Conservation (phyloP, 1,140 invertebrate genomes). For the Bombus superbus region DNA sequence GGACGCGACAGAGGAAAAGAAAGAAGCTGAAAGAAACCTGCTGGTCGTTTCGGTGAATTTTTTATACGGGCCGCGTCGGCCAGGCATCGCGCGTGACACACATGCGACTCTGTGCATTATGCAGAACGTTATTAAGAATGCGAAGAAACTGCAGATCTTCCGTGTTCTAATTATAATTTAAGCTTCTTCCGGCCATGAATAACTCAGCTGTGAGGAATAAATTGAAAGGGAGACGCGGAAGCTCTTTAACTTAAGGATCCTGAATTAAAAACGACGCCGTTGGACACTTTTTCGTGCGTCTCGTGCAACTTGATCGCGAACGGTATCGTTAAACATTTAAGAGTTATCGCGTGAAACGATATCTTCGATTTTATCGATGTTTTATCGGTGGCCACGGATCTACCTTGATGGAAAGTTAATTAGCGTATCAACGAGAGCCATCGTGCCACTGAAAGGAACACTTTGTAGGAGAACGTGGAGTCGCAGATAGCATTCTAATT, state of each 20-base stretch:
- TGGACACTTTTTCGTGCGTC: not conserved
- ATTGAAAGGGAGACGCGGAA: not conserved
- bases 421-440: not conserved
- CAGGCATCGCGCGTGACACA: slow-evolving; percentile 21
- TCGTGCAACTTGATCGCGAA: not conserved
- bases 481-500: too few species aligned
- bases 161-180: slow-evolving; percentile 41
- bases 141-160: slow-evolving; percentile 40
- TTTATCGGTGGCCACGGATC: not conserved
- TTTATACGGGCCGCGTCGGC: not conserved
- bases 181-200: slow-evolving; percentile 31
- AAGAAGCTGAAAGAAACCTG: slow-evolving; percentile 16
- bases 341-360: not conserved
- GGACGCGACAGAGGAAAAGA: not conserved
- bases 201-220: slow-evolving; percentile 13
- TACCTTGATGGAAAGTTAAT: not conserved
- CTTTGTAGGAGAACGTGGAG: too few species aligned
- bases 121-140: slow-evolving; percentile 36
- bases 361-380: not conserved
- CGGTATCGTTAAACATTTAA: not conserved
- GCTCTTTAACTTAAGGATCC: not conserved
- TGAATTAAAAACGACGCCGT: not conserved
- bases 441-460: not conserved
- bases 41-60: slow-evolving; percentile 36
- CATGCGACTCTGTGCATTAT: slow-evolving; percentile 37